These are phyloP conservation scores for Zosterops lateralis DNA, from an alignment of 2,113 vertebrate species.

Conservation along the genomic window DNA sequence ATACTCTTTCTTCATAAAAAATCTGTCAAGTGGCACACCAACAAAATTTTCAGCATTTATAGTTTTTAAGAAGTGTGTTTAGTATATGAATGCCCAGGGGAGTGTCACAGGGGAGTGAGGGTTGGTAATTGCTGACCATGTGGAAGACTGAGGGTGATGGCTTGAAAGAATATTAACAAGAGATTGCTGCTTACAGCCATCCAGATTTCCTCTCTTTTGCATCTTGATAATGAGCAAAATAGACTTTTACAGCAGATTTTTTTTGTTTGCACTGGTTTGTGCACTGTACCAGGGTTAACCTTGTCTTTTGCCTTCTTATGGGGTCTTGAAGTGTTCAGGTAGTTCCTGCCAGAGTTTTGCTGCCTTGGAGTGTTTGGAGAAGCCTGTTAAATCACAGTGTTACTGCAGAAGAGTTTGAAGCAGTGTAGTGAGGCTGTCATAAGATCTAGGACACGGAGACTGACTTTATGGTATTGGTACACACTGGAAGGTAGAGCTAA, in stretches of 20 bases:
- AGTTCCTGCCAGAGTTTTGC: background rate
- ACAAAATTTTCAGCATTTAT: background rate
- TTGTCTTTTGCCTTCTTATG: background rate
- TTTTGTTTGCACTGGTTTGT: background rate
- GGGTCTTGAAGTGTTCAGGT: background rate
- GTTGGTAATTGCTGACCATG: conserved; percentile 2
- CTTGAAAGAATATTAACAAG: background rate
- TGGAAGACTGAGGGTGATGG: background rate
- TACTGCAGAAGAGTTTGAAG: background rate
- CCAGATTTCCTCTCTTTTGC: background rate
- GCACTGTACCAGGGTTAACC: background rate
- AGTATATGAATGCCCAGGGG: background rate
- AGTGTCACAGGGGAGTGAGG: background rate
- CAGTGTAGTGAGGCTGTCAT: background rate
- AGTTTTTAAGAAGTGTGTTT: background rate
- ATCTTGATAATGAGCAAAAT: conserved; percentile 6
- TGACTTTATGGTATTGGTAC: background rate
- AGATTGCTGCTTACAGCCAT: background rate
- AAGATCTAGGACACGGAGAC: background rate
- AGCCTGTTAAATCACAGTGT: background rate
- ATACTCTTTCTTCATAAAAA: background rate
- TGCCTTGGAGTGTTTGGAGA: background rate
- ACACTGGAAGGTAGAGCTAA: background rate
- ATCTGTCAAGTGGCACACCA: background rate
- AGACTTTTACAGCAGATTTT: background rate